Base-by-base conservation (phyloP, 2,888 invertebrate genomes). In the Hoplodrina ambigua region DNA sequence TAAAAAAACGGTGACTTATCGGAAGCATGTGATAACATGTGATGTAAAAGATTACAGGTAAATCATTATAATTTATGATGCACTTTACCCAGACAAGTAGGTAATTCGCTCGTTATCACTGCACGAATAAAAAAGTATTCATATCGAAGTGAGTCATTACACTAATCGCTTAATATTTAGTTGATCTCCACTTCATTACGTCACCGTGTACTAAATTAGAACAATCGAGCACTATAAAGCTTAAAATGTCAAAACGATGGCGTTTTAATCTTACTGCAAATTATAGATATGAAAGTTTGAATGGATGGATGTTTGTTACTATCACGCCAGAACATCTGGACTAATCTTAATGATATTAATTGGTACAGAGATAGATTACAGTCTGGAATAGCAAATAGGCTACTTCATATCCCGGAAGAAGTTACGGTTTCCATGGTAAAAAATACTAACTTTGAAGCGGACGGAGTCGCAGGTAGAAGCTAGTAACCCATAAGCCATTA, bases 161-260 rank as follows among this genome's bases (percentile, higher is more conserved):
- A 10, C 17, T 55, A 68, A 75, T 75, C 72, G 33, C 19, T 33
- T 20, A 17, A 66, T 8, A 68, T 67, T 50, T 64, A 66, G 65
- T 73, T 75, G 72, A 75, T 75, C 25, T 56, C 75, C 69, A 56
- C 69, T 73, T 75, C 4, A 75, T 60, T 46, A 56, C 52, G 46
- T 20, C 33, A 56, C 52, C 3, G 41, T 13, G 30, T 73, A 37
- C 20, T 49, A 64, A 64, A 72, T 37, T 53, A 49, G n/a, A 44
- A 56, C 56, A 56, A 73, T 52, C 19, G n/a, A 20, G 46, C 50
- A 60, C 55, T 75, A 50, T 54, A 62, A 54, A 61, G 75, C 69
- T 69, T 62, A 60, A 61, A 69, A 61, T 60, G 11, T 53, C 64
- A 20, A 64, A 70, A 44, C 11, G 15, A 25, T 77, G 71, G 60